Evolutionary conservation across 2,888 invertebrate species (phyloP).

Genomic region (Dusona sp.): DNA sequence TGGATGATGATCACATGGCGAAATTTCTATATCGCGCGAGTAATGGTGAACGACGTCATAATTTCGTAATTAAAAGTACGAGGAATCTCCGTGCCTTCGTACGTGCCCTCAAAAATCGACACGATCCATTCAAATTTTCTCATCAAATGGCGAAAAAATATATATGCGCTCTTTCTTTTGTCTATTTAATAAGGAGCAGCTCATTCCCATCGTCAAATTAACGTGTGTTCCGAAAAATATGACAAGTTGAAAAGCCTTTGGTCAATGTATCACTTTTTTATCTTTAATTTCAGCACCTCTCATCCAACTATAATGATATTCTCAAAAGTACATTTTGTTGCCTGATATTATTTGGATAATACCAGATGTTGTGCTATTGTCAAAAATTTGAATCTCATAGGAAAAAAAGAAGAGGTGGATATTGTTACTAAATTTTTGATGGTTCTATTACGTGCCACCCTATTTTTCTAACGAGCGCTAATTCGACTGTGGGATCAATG

Average conservation of each 20-base stretch:
- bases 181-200: background rate
- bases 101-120: background rate
- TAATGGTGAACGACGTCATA: conserved; percentile 14
- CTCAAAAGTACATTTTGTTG: too few relatives aligned
- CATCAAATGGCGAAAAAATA: background rate
- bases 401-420: too few relatives aligned
- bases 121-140: background rate
- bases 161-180: background rate
- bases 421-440: too few relatives aligned
- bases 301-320: too few relatives aligned
- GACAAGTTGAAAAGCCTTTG: background rate
- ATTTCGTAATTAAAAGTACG: background rate
- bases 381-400: too few relatives aligned
- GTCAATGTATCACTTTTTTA: background rate
- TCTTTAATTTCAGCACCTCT: too few relatives aligned
- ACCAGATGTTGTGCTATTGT: too few relatives aligned
- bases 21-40: conserved; percentile 7
- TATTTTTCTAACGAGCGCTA: background rate
- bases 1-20: background rate
- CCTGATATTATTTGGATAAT: too few relatives aligned
- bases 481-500: background rate
- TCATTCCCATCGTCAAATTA: background rate
- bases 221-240: background rate
- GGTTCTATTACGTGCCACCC: too few relatives aligned
- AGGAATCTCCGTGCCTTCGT: background rate